Base-by-base conservation (phyloP, 2,113 vertebrate species). In the Miniopterus natalensis region DNA sequence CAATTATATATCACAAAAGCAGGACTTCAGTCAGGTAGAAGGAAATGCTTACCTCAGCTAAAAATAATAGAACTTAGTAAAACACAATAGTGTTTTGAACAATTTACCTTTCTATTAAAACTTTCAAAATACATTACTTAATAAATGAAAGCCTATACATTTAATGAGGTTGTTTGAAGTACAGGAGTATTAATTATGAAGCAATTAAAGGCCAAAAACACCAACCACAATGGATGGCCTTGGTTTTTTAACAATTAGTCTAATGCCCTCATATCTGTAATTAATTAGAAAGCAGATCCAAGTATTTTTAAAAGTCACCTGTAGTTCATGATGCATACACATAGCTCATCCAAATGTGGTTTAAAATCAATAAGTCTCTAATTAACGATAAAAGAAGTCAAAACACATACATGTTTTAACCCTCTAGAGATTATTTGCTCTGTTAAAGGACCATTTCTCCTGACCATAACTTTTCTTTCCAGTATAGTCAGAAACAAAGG, bases 351-450 rank as follows among this genome's bases (percentile, higher is more conserved):
- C 20, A 92, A 77, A 66, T 73, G 23, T 73, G 55, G 20, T 73
- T 77, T 86, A 65, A 77, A 85, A 68, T 75, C 13, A 79, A 49
- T 61, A 90, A 83, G 15, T 88, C n/a, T 90, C 49, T 84, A 94
- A 80, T 8, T 61, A 74, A 89, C 17, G 23, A 55, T 57, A 51
- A 91, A 53, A 87, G 66, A 61, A 84, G 25, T 42, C 11, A 59
- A 68, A 74, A 80, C 31, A 74, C 10, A 9, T n/a, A 65, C 13
- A 13, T n/a, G 27, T 81, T 92, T 94, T 63, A 53, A 85, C 9
- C 15, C 14, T 75, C 45, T 80, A 79, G 77, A 84, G n/a, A 75
- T 70, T 68, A 87, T 55, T 12, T 61, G 14, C 45, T 65, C 17
- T 86, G 9, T n/a, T 59, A 47, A 81, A 9, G 42, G 12, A 49